Evolutionary conservation across 2,797 vertebrate species (phyloP).

Genomic region (Chelon auratus): DNA sequence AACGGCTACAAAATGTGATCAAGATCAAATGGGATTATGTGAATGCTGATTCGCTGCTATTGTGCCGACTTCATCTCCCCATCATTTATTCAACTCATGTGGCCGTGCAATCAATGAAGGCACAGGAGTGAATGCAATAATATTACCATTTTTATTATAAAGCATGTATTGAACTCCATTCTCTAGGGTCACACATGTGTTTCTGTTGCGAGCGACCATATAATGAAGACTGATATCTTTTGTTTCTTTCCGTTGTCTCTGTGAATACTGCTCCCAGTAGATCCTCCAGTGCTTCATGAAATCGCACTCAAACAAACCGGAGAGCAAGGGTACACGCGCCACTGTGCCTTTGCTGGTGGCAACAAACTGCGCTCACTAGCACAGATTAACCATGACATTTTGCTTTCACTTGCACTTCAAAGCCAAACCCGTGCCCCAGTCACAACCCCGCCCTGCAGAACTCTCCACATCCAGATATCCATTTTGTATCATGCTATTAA

Average conservation of each 20-base stretch:
- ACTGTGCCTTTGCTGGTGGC: conserved; percentile 56
- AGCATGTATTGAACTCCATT: conserved; percentile 10
- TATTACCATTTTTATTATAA: not conserved
- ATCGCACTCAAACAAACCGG: conserved; percentile 17
- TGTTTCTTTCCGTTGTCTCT: conserved; percentile 22
- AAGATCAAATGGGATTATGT: conserved; percentile 1
- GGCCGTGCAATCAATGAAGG: conserved; percentile 15
- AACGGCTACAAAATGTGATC: not conserved
- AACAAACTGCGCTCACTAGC: conserved; percentile 21
- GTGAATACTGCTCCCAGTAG: conserved; percentile 15
- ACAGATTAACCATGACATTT: conserved; percentile 65
- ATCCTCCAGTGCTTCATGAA: conserved; percentile 21
- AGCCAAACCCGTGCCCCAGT: conserved; percentile 43
- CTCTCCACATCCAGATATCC: conserved; percentile 26
- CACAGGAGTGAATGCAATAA: not conserved
- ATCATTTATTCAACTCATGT: not conserved
- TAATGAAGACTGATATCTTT: conserved; percentile 13
- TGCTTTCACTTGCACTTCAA: conserved; percentile 68
- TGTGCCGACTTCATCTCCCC: not conserved
- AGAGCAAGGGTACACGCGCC: conserved; percentile 9
- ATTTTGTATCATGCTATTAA: conserved; percentile 29
- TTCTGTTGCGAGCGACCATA: not conserved
- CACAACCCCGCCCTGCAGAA: conserved; percentile 34
- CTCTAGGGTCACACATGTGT: conserved; percentile 4
- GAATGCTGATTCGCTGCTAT: conserved; percentile 15